These are phyloP conservation scores for Scotopteryx bipunctaria DNA, from an alignment of 2,888 invertebrate species.

Conservation along the genomic window DNA sequence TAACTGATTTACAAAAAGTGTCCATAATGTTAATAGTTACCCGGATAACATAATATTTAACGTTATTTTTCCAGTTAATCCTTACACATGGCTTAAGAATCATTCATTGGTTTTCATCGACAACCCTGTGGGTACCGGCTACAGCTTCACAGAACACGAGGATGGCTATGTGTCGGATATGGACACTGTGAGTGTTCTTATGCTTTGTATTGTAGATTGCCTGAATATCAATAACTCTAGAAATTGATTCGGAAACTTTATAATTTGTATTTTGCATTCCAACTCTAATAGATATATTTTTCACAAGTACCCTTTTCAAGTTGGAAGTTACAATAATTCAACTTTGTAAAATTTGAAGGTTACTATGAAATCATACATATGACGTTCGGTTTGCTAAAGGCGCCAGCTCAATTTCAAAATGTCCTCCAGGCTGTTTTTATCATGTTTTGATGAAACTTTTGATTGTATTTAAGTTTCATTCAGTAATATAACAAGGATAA, in stretches of 20 bases:
- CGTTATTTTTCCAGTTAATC: slow-evolving; percentile 59
- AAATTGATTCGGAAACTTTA: too few species aligned
- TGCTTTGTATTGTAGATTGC: too few species aligned
- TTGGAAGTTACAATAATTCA: too few species aligned
- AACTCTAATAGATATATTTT: too few species aligned
- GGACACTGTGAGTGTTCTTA: slow-evolving; percentile 71
- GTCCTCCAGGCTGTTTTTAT: neutral
- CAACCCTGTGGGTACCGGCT: slow-evolving; percentile 86
- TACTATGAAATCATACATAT: neutral
- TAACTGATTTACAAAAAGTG: too few species aligned
- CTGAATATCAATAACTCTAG: too few species aligned
- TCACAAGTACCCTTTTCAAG: too few species aligned
- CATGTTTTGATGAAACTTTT: neutral
- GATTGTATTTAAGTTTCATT: too few species aligned
- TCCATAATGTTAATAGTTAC: too few species aligned
- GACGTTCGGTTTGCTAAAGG: neutral
- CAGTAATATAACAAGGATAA: too few species aligned
- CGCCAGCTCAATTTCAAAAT: neutral
- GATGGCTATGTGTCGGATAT: slow-evolving; percentile 82
- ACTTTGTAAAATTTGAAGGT: neutral
- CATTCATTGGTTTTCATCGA: slow-evolving; percentile 86
- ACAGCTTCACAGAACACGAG: slow-evolving; percentile 83
- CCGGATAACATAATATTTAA: too few species aligned
- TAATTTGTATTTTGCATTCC: too few species aligned
- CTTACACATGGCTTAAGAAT: slow-evolving; percentile 82